phyloP scores from a whole-genome alignment of 1,140 invertebrate species.

The Dolichoris vasculosae region DNA sequence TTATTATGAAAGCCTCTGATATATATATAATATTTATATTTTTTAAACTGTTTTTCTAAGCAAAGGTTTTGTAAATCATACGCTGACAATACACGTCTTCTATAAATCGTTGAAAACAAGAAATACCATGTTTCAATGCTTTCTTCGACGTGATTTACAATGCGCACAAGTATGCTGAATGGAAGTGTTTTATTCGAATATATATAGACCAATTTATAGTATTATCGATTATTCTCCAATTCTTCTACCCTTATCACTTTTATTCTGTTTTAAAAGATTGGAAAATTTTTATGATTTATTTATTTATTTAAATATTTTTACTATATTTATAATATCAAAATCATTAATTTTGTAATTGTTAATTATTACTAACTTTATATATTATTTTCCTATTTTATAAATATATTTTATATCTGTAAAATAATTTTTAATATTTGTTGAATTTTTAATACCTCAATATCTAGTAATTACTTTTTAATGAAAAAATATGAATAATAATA shows the following conservation, averaged over 20 bases:
- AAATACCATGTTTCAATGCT: slow-evolving; percentile 47
- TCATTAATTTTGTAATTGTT: too few relatives aligned
- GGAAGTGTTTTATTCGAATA: slow-evolving; percentile 37
- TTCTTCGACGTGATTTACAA: slow-evolving; percentile 43
- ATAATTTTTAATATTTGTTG: too few relatives aligned
- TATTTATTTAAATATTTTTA: too few relatives aligned
- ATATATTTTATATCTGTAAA: too few relatives aligned
- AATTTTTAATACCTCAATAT: too few relatives aligned
- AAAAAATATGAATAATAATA: too few relatives aligned
- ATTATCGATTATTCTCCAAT: not conserved
- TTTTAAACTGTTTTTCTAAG: not conserved
- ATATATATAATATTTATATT: not conserved
- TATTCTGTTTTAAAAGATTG: not conserved
- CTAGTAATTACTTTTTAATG: too few relatives aligned
- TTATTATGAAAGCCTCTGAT: too few relatives aligned
- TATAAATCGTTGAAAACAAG: slow-evolving; percentile 42
- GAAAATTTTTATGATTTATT: not conserved
- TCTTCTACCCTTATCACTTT: not conserved
- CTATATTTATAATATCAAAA: too few relatives aligned
- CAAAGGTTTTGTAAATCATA: slow-evolving; percentile 36
- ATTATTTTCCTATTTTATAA: too few relatives aligned
- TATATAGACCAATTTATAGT: not conserved
- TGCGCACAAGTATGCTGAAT: slow-evolving; percentile 38
- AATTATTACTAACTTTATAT: too few relatives aligned
- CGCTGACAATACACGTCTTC: slow-evolving; percentile 30